phyloP scores from a whole-genome alignment of 2,797 vertebrate genomes.

The Lithobates sylvaticus region DNA sequence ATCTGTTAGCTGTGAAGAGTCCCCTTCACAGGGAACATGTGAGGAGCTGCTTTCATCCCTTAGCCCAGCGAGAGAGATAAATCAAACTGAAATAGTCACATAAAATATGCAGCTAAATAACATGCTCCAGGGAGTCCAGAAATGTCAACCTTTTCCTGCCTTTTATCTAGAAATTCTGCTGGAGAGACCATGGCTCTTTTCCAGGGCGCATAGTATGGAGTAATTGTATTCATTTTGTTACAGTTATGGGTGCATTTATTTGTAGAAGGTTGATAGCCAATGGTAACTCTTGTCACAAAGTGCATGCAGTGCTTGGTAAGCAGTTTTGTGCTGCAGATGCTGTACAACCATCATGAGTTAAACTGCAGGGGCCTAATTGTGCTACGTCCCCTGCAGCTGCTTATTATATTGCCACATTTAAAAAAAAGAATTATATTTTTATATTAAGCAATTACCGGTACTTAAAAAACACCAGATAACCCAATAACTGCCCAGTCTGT shows the following conservation, averaged over 20 bases:
- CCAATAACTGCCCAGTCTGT: neutral
- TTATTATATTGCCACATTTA: neutral
- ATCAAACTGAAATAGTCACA: conserved; percentile 60
- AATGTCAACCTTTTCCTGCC: conserved; percentile 60
- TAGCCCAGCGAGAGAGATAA: conserved; percentile 59
- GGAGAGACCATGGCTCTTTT: conserved; percentile 31
- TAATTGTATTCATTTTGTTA: conserved; percentile 6
- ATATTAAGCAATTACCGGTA: neutral
- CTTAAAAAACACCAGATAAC: too few species aligned
- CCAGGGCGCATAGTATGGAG: neutral
- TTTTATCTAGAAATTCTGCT: conserved; percentile 59
- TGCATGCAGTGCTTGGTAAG: neutral
- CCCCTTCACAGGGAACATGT: conserved; percentile 61
- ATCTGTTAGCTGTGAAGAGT: conserved; percentile 59
- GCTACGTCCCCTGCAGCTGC: neutral
- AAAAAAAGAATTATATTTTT: too few species aligned
- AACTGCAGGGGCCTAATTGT: neutral
- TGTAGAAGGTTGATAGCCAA: neutral
- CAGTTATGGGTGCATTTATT: neutral
- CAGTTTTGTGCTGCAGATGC: neutral
- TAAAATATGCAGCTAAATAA: conserved; percentile 60
- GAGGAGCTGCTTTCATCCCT: conserved; percentile 61
- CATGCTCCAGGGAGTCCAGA: conserved; percentile 60
- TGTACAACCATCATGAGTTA: neutral
- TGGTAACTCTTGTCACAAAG: neutral